Evolutionary conservation across 92 coral and sea anemone species (phyloP).

Genomic region (Anthopleura xanthogrammica): DNA sequence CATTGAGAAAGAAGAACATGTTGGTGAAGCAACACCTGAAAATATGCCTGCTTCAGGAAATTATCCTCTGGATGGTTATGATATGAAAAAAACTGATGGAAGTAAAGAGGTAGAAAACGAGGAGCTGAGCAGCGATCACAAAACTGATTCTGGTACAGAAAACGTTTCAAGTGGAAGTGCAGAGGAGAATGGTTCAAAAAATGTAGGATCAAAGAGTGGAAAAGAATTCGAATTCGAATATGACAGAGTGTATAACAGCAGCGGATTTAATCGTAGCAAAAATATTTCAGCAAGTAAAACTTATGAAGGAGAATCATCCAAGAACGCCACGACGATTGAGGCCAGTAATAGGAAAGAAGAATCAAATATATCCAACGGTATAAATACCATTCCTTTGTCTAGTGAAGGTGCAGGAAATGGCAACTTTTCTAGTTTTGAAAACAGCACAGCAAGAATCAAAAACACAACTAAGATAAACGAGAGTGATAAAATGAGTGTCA

Average conservation of each 20-base stretch:
- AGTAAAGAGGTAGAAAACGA: background rate
- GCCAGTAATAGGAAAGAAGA: background rate
- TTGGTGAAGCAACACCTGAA: background rate
- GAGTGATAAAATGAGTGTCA: background rate
- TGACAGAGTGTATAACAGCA: background rate
- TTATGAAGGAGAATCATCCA: background rate
- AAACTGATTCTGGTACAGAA: background rate
- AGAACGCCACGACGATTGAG: background rate
- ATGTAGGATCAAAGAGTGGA: background rate
- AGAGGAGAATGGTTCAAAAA: background rate
- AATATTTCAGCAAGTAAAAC: background rate
- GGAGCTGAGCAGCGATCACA: background rate
- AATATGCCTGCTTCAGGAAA: background rate
- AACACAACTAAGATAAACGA: background rate
- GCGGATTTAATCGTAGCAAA: background rate
- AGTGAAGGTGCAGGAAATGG: background rate
- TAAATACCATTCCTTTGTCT: background rate
- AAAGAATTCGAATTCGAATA: background rate
- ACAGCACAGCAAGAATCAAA: background rate
- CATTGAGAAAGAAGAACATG: slow-evolving; percentile 3
- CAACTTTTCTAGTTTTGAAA: background rate
- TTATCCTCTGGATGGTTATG: background rate
- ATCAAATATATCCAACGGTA: background rate
- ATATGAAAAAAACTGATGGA: too few relatives aligned
- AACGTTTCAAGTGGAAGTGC: background rate